These are phyloP conservation scores for Drosophila jambulina DNA, from an alignment of 1,140 invertebrate genomes.

Conservation along the genomic window DNA sequence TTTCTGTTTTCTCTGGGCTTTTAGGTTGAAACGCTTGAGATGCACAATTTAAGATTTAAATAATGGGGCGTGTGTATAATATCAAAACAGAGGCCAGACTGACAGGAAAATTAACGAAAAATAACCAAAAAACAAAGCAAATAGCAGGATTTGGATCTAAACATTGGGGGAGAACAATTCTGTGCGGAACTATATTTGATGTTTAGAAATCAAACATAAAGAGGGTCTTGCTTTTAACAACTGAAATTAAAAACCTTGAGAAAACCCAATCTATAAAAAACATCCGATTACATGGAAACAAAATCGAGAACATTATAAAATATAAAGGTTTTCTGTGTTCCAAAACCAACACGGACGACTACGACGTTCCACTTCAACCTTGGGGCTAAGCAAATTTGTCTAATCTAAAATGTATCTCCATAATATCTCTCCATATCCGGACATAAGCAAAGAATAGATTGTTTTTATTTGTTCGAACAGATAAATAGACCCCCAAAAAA, in stretches of 20 bases:
- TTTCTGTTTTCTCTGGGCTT: constrained; percentile 18
- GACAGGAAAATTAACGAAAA: neutral
- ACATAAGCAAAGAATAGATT: constrained; percentile 16
- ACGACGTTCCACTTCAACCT: constrained; percentile 9
- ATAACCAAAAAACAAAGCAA: neutral
- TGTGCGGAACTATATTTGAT: neutral
- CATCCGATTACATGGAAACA: constrained; percentile 32
- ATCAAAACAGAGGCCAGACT: neutral
- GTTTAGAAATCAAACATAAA: neutral
- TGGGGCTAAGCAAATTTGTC: constrained; percentile 36
- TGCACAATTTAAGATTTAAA: constrained; percentile 61
- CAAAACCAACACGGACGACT: neutral
- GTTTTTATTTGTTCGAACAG: constrained; percentile 19
- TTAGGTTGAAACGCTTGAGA: constrained; percentile 40
- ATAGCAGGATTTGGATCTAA: constrained; percentile 1
- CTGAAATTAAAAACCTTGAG: constrained; percentile 17
- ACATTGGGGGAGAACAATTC: neutral
- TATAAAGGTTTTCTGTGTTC: constrained; percentile 18
- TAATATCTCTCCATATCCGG: constrained; percentile 33
- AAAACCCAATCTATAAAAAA: constrained; percentile 2
- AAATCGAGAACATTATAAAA: constrained; percentile 11
- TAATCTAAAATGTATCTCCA: constrained; percentile 35
- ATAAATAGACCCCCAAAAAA: constrained; percentile 32
- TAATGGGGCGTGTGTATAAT: constrained; percentile 29
- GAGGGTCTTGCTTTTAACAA: neutral